A percentile compares a stretch with the other conserved stretches of the same genome.
These are phyloP conservation scores for Carollia perspicillata DNA, from an alignment of 2,113 vertebrate species.

Conservation along the genomic window DNA sequence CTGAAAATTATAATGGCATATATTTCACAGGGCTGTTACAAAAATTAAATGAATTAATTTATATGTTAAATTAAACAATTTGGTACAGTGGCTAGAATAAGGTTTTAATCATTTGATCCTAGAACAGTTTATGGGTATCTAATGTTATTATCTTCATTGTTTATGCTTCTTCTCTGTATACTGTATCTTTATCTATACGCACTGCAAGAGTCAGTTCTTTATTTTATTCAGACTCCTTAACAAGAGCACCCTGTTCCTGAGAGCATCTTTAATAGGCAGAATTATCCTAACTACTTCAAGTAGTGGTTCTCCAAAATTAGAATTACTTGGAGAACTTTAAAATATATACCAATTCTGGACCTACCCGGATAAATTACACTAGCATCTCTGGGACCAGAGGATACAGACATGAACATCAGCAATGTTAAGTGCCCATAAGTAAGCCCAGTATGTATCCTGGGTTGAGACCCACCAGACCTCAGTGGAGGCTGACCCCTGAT, in stretches of 20 bases:
- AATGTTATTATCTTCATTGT: background rate
- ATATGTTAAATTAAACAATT: background rate
- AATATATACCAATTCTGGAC: background rate
- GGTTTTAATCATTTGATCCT: background rate
- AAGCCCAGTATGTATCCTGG: background rate
- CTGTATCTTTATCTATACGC: background rate
- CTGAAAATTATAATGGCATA: background rate
- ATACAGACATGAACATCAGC: background rate
- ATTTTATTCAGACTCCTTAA: background rate
- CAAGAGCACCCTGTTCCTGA: background rate
- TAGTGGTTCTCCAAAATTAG: background rate
- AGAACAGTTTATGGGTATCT: background rate
- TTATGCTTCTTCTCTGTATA: background rate
- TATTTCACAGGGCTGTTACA: background rate
- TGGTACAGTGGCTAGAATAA: background rate
- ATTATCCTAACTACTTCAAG: background rate
- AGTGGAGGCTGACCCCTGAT: background rate
- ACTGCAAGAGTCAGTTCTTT: background rate
- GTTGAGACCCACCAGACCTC: background rate
- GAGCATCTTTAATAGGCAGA: background rate
- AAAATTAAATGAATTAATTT: slow-evolving; percentile 1
- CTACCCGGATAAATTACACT: background rate
- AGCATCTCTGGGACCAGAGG: background rate
- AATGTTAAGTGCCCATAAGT: background rate
- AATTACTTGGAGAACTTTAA: background rate